Evolutionary conservation across 2,113 vertebrate species (phyloP).

Genomic region (Oceanites oceanicus): DNA sequence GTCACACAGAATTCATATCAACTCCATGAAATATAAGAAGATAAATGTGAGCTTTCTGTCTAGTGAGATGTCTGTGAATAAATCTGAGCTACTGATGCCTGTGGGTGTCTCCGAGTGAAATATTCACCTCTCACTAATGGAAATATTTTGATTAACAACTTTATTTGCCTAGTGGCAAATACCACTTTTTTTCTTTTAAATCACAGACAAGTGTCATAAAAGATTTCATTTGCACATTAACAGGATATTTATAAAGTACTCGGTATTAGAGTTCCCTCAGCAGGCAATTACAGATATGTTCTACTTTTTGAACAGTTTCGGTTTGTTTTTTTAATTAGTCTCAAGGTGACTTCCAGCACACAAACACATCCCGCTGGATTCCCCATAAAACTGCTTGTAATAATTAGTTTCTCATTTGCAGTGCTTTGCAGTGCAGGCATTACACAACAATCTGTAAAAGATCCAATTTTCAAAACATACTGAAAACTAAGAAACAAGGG

Average conservation of each 20-base stretch:
- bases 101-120: not conserved
- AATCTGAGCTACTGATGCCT: not conserved
- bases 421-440: not conserved
- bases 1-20: not conserved
- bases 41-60: not conserved
- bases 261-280: not conserved
- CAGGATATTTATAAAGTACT: not conserved
- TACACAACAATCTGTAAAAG: not conserved
- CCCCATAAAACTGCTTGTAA: not conserved
- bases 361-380: not conserved
- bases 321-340: not conserved
- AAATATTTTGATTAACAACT: slow-evolving; percentile 30
- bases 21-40: not conserved
- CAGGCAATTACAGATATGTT: not conserved
- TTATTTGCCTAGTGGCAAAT: not conserved
- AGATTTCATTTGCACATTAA: not conserved
- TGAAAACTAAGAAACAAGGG: not conserved
- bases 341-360: not conserved
- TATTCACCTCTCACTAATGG: not conserved
- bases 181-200: not conserved
- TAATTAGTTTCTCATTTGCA: not conserved
- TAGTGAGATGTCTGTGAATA: not conserved
- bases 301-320: not conserved
- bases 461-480: not conserved
- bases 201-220: not conserved